Conservation (phyloP, 2,113 vertebrate species). For the Lophotis ruficrista region DNA sequence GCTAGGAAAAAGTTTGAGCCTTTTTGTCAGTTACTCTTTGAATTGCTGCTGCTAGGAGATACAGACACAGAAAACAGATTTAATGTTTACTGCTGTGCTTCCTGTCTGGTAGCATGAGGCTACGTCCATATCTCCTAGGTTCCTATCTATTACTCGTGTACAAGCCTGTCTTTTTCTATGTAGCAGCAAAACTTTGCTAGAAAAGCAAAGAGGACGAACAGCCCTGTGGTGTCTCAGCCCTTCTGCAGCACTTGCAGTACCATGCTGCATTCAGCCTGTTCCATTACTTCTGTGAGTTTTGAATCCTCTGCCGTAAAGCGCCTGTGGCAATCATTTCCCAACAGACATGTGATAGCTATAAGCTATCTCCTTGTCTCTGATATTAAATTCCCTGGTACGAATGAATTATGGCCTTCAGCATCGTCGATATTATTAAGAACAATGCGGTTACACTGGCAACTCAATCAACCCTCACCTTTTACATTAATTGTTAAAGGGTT, state of each 20-base stretch:
- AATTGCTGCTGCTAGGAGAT: neutral
- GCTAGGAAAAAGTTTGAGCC: neutral
- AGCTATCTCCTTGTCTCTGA: neutral
- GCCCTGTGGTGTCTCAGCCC: neutral
- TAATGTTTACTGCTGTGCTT: neutral
- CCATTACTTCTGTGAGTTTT: neutral
- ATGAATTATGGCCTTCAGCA: neutral
- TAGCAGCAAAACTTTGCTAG: neutral
- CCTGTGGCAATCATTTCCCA: neutral
- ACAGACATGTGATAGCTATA: neutral
- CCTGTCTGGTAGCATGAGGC: neutral
- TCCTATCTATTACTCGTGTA: neutral
- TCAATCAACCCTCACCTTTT: neutral
- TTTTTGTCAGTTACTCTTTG: neutral
- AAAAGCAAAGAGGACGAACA: neutral
- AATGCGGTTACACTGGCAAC: neutral
- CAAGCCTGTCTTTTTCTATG: neutral
- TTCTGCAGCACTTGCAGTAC: neutral
- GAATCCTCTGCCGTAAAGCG: neutral
- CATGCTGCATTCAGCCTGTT: neutral
- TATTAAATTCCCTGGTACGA: constrained; percentile 20
- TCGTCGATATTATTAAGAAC: neutral
- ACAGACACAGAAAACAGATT: neutral
- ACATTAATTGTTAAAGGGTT: neutral
- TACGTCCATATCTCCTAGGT: neutral